phyloP scores from a whole-genome alignment of 2,888 invertebrate genomes.

The Cerastis leucographa region DNA sequence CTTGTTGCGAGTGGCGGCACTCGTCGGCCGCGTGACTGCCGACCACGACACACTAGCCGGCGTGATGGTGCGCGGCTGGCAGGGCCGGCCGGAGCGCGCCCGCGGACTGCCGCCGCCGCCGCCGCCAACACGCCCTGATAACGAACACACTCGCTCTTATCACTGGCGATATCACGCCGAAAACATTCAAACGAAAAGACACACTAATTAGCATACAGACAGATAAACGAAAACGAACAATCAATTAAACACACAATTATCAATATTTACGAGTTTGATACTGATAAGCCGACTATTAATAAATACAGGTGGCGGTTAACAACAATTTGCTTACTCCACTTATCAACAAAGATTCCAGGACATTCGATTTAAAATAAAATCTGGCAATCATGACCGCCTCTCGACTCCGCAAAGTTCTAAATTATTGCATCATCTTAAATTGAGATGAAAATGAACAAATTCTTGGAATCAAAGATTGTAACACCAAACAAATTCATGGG shows the following conservation, averaged over 20 bases:
- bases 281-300: slow-evolving; percentile 26
- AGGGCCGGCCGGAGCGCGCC: slow-evolving; percentile 58
- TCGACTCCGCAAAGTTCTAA: slow-evolving; percentile 13
- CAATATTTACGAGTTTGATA: slow-evolving; percentile 18
- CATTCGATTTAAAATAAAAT: slow-evolving; percentile 9
- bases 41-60: neutral
- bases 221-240: slow-evolving; percentile 55
- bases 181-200: slow-evolving; percentile 55
- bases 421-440: slow-evolving; percentile 47
- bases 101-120: slow-evolving; percentile 58
- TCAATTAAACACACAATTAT: slow-evolving; percentile 49
- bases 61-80: slow-evolving; percentile 38
- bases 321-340: neutral
- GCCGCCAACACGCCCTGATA: slow-evolving; percentile 57
- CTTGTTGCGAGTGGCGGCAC: slow-evolving; percentile 22
- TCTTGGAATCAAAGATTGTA: slow-evolving; percentile 39
- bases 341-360: neutral
- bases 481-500: slow-evolving; percentile 26
- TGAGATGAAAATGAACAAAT: slow-evolving; percentile 32
- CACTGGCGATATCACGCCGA: slow-evolving; percentile 56
- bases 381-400: slow-evolving; percentile 16
- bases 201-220: slow-evolving; percentile 51
- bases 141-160: slow-evolving; percentile 59
- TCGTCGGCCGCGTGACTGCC: slow-evolving; percentile 32
- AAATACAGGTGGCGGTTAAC: slow-evolving; percentile 8